Percentiles rank a stretch among this genome's conserved stretches.
Conservation (phyloP, 2,797 vertebrate species). For the Smutsia temminckii region DNA sequence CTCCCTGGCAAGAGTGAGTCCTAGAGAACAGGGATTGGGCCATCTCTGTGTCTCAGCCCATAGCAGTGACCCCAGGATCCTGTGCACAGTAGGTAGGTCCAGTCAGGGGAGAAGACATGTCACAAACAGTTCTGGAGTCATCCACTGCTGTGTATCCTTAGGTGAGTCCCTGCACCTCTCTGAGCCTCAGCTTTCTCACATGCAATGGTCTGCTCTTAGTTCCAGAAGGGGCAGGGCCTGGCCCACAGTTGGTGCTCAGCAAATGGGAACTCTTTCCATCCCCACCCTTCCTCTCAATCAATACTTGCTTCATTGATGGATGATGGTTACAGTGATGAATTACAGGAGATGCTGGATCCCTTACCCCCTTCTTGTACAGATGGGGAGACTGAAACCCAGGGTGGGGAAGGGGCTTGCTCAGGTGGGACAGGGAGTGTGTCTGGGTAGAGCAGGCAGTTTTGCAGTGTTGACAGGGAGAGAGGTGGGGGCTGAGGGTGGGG, state of each 20-base stretch:
- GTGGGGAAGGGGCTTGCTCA: background rate
- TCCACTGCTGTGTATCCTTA: background rate
- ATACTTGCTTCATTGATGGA: constrained; percentile 69
- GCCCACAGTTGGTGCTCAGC: background rate
- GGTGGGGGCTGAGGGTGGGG: background rate
- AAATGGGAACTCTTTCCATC: constrained; percentile 27
- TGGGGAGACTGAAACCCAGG: background rate
- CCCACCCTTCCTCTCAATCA: constrained; percentile 35
- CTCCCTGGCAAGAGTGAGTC: background rate
- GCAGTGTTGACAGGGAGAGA: background rate
- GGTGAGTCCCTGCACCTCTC: background rate
- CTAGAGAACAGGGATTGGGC: background rate
- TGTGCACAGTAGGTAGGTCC: background rate
- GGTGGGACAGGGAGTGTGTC: background rate
- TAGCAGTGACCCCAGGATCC: background rate
- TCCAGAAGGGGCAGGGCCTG: background rate
- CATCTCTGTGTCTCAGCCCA: background rate
- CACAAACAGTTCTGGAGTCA: background rate
- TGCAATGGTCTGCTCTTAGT: background rate
- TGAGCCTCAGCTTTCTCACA: background rate
- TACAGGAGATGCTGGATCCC: background rate
- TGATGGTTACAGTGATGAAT: constrained; percentile 56
- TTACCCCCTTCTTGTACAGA: background rate
- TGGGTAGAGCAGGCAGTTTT: background rate
- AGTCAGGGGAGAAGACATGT: background rate